Base-by-base conservation (phyloP, 2,113 vertebrate species). In the Propithecus coquereli region DNA sequence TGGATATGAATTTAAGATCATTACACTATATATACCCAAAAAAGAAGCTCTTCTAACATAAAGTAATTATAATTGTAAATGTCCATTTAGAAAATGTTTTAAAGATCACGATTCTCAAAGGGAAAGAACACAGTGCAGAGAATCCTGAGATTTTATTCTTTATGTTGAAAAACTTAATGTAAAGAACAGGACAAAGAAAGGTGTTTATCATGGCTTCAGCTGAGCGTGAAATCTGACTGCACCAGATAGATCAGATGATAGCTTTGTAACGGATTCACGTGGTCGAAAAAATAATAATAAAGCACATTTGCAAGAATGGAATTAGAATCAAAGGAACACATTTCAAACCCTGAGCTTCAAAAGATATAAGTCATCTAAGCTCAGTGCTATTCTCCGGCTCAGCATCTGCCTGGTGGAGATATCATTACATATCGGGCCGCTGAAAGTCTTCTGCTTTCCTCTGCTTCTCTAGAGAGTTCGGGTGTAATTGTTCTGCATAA, bases 381-480 rank as follows among this genome's bases (percentile, higher is more conserved):
- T 90, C 90, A 95, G 96, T 16, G 88, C 81, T 96, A 3, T 96
- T 98, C 92, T 93, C 30, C 1, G 66, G 81, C 97, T 97, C 82
- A 47, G 97, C 95, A 95, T 97, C 98, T 95, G 88, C 95, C 96
- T 93, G 16, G 71, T 94, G 93, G 98, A 97, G 98, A 97, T 98
- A 98, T 87, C 97, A 96, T 54, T 89, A 94, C n/a, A 65, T 91
- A 52, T 17, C 74, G 89, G 73, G 77, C 1, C 63, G 86, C 0
- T 13, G 37, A 76, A 98, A 95, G 94, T 96, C 96, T 96, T 96
- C 94, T 95, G 90, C 93, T 97, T 97, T 82, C 52, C 87, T 85
- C 37, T 93, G 96, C 85, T 97, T 96, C 97, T 96, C 93, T 1
- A 11, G 8, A 74, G 96, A 96, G 94, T 94, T 88, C n/a, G 8